Conservation (phyloP, 2,113 vertebrate species). For the Pachycephala philippinensis region DNA sequence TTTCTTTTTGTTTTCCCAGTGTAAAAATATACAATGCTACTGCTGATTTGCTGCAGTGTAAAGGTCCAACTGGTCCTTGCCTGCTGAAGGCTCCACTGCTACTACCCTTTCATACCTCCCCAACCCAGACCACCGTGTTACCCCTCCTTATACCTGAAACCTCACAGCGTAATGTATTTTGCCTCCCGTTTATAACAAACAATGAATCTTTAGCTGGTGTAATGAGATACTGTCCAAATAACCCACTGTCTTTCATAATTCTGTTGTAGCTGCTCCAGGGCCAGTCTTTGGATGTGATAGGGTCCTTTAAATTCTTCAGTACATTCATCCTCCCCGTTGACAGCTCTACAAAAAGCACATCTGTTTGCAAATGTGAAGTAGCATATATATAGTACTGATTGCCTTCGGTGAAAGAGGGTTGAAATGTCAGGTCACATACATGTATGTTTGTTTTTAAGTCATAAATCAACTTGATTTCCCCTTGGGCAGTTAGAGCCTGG, state of each 20-base stretch:
- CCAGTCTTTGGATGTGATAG: constrained; percentile 73
- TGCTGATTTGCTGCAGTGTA: constrained; percentile 48
- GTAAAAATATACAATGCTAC: constrained; percentile 78
- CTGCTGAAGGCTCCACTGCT: constrained; percentile 16
- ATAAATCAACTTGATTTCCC: constrained; percentile 77
- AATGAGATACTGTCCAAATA: constrained; percentile 92
- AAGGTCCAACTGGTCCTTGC: constrained; percentile 46
- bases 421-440: constrained; percentile 87
- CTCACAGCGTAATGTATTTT: constrained; percentile 86
- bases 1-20: constrained; percentile 54
- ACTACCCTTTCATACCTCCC: constrained; percentile 85
- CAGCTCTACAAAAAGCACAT: constrained; percentile 87
- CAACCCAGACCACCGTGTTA: constrained; percentile 92
- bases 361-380: constrained; percentile 75
- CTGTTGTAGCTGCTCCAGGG: constrained; percentile 84
- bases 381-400: constrained; percentile 84
- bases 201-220: constrained; percentile 85
- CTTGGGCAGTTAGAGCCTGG: constrained; percentile 81
- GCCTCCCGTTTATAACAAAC: constrained; percentile 87
- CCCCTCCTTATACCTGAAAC: constrained; percentile 86
- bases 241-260: constrained; percentile 85
- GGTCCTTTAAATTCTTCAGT: constrained; percentile 84
- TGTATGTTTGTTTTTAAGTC: constrained; percentile 65
- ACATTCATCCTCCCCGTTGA: constrained; percentile 77
- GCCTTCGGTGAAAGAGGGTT: constrained; percentile 84